Base-by-base conservation (phyloP, 2,888 invertebrate species). In the Therioaphis trifolii region DNA sequence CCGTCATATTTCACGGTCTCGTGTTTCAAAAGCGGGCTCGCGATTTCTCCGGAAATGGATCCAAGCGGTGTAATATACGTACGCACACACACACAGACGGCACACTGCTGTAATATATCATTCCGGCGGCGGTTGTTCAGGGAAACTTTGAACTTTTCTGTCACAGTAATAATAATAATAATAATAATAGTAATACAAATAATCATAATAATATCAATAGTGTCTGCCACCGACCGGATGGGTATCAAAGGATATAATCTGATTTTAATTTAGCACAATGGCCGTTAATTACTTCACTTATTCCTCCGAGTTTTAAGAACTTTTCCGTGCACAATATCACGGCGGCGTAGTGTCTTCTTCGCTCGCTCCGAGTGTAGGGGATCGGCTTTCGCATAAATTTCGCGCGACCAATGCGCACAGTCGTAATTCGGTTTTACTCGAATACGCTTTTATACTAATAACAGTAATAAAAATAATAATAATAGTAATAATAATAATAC, bases 181-280 rank as follows among this genome's bases (percentile, higher is more conserved):
- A 35, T 35, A 35, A 35, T 35, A 35, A 5, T 5, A 35, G 35
- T 35, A 35, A 35, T 3, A n/a, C n/a, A n/a, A n/a, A n/a, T n/a
- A n/a, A n/a, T n/a, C n/a, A n/a, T n/a, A n/a, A n/a, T n/a, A n/a
- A 55, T 21, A 9, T n/a, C 21, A 55, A 55, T n/a, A 76, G 27
- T 76, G n/a, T 61, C 58, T 27, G 58, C 43, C 4, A n/a, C 12
- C 75, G 4, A 24, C 11, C 29, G 18, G 24, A 74, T 21, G 43
- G 24, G 43, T 75, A 21, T 75, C 40, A 75, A 40, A 75, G 24
- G 40, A 76, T 43, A 61, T 76, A 76, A 76, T 76, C 40, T 27
- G 77, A 49, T 66, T 77, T 49, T 35, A 49, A 63, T 27, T 2
- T 14, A 49, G 58, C 21, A 49, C 46, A 35, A 66, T 49, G 29